Percentiles rank a stretch among this genome's conserved stretches.
These are phyloP conservation scores for Lordiphosa collinella DNA, from an alignment of 1,140 invertebrate species.

Conservation along the genomic window DNA sequence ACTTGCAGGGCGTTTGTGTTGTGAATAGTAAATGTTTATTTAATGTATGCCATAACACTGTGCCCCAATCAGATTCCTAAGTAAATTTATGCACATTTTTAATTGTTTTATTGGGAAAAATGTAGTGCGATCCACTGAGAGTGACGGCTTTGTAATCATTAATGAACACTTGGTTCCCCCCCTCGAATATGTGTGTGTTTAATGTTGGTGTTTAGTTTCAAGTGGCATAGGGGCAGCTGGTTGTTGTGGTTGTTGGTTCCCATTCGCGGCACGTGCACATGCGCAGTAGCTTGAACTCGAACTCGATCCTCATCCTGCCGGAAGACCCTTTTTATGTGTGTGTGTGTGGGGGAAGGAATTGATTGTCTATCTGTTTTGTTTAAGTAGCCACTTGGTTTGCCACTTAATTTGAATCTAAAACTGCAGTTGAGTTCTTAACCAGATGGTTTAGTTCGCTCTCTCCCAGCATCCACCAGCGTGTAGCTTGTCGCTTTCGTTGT, in stretches of 20 bases:
- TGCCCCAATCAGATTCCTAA: conserved; percentile 15
- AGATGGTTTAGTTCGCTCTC: conserved; percentile 16
- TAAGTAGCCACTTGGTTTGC: conserved; percentile 34
- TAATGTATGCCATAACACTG: conserved; percentile 24
- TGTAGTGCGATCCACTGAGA: conserved; percentile 27
- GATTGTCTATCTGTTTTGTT: conserved; percentile 27
- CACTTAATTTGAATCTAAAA: conserved; percentile 50
- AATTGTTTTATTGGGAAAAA: conserved; percentile 67
- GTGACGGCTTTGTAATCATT: conserved; percentile 53
- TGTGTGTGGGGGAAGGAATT: conserved; percentile 8
- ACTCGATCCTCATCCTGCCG: conserved; percentile 48
- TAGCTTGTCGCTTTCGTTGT: conserved; percentile 30
- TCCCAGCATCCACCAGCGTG: conserved; percentile 11
- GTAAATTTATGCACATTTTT: conserved; percentile 69
- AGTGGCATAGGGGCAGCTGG: conserved; percentile 28
- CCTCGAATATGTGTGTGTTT: conserved; percentile 20
- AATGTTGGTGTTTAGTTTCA: conserved; percentile 33
- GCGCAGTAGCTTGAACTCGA: conserved; percentile 20
- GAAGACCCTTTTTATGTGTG: conserved; percentile 17
- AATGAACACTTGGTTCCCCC: conserved; percentile 55
- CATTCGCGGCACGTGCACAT: conserved; percentile 53
- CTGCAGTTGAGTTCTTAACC: conserved; percentile 25
- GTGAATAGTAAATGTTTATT: conserved; percentile 27
- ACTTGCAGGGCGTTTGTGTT: conserved; percentile 27
- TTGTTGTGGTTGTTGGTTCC: conserved; percentile 14